Evolutionary conservation across 2,113 vertebrate genomes (phyloP).

Genomic region (Guaruba guarouba): DNA sequence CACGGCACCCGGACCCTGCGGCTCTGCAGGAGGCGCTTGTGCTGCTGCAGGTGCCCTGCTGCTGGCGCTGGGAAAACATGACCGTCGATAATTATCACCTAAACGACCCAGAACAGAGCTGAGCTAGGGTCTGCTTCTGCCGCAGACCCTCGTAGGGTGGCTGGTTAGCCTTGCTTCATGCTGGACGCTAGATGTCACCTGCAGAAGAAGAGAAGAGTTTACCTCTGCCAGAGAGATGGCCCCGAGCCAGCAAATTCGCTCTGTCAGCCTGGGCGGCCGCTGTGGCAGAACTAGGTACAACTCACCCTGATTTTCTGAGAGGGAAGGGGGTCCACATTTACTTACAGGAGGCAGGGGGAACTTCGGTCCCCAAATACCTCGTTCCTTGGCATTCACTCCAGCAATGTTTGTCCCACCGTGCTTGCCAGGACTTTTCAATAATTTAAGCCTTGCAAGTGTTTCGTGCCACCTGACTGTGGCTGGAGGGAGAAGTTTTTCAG

Average conservation of each 20-base stretch:
- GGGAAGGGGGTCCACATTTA: background rate
- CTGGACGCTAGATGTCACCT: constrained; percentile 64
- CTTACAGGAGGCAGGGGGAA: background rate
- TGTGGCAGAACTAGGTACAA: constrained; percentile 84
- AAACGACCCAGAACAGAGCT: background rate
- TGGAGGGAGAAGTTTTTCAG: background rate
- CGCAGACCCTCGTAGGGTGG: background rate
- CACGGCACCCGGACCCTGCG: background rate
- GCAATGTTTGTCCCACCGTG: background rate
- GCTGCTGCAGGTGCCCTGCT: background rate
- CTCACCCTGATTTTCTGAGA: background rate
- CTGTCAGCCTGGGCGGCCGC: constrained; percentile 83
- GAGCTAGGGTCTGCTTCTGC: background rate
- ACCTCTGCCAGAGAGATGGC: constrained; percentile 74
- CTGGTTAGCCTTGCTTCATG: background rate
- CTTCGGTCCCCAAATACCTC: background rate
- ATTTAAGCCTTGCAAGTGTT: background rate
- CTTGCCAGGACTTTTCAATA: background rate
- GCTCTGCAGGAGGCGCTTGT: background rate
- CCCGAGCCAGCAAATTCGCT: constrained; percentile 79
- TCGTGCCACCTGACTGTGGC: background rate
- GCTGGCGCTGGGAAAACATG: background rate
- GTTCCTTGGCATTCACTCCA: background rate
- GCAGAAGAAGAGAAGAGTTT: constrained; percentile 57
- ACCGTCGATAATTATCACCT: background rate